Conservation (phyloP, 53 echinoderm and acorn worm species). For the Actinopyga echinites region DNA sequence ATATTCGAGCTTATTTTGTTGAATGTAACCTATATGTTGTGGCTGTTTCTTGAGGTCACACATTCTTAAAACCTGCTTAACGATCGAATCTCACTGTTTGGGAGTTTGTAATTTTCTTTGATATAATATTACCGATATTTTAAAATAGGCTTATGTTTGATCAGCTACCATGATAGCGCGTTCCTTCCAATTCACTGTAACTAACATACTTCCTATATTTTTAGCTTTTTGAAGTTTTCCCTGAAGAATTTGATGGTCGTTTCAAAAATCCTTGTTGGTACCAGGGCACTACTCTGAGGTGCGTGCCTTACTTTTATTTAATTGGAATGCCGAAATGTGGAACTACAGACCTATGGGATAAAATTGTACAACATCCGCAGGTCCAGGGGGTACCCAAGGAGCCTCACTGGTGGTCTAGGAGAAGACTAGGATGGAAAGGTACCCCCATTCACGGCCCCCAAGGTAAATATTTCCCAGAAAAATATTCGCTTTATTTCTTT, state of each 20-base stretch:
- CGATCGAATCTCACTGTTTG: too few species aligned
- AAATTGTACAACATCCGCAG: constrained; percentile 39
- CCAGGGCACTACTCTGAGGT: not conserved
- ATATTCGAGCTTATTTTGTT: too few species aligned
- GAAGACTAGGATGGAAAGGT: not conserved
- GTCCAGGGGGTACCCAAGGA: not conserved
- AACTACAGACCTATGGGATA: constrained; percentile 46
- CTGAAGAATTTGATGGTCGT: not conserved
- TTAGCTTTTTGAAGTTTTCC: constrained; percentile 8
- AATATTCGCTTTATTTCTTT: too few species aligned
- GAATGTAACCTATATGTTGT: too few species aligned
- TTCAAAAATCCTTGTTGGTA: constrained; percentile 33
- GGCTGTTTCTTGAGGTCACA: too few species aligned
- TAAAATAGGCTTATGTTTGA: too few species aligned
- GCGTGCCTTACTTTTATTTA: constrained; percentile 30
- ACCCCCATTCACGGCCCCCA: not conserved
- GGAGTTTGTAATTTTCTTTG: too few species aligned
- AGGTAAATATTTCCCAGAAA: not conserved
- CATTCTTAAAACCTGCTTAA: too few species aligned
- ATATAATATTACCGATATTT: too few species aligned
- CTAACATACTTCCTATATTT: too few species aligned
- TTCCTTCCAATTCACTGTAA: too few species aligned
- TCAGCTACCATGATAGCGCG: too few species aligned
- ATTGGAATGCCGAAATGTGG: constrained; percentile 46
- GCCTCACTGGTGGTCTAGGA: constrained; percentile 39